A percentile compares a stretch with the other conserved stretches of the same genome.
These are phyloP conservation scores for Drosophila tanythrix DNA, from an alignment of 2,888 invertebrate species.

Conservation along the genomic window DNA sequence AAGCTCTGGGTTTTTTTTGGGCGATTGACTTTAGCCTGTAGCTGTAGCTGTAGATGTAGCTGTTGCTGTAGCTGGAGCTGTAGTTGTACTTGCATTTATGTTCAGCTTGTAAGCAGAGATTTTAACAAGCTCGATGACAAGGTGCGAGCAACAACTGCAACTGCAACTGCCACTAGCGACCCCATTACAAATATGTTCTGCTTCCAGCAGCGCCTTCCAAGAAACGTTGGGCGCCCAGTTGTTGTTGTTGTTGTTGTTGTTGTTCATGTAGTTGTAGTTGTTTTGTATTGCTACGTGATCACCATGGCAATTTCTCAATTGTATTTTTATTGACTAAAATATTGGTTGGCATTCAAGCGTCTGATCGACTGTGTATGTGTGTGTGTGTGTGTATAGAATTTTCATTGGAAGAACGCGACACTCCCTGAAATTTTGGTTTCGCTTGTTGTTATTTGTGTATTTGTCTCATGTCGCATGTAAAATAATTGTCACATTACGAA, in stretches of 20 bases:
- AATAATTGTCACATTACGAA: conserved; percentile 66
- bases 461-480: conserved; percentile 72
- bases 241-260: conserved; percentile 14
- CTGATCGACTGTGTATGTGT: conserved; percentile 43
- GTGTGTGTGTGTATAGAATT: conserved; percentile 58
- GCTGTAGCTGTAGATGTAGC: conserved; percentile 7
- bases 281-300: conserved; percentile 69
- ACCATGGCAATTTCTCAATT: conserved; percentile 79
- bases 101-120: conserved; percentile 37
- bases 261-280: conserved; percentile 26
- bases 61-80: not conserved
- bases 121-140: conserved; percentile 41
- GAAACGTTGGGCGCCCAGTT: conserved; percentile 59
- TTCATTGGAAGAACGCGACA: conserved; percentile 59
- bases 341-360: conserved; percentile 67
- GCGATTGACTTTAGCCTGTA: conserved; percentile 16
- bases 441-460: conserved; percentile 47
- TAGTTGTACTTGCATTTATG: conserved; percentile 29
- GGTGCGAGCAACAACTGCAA: conserved; percentile 10
- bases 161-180: conserved; percentile 13
- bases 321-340: conserved; percentile 76
- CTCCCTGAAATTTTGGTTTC: conserved; percentile 57
- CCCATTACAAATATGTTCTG: conserved; percentile 24
- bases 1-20: not conserved
- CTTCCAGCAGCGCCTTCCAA: conserved; percentile 39